phyloP scores from a whole-genome alignment of 2,113 vertebrate species.

The Leptodactylus fuscus region DNA sequence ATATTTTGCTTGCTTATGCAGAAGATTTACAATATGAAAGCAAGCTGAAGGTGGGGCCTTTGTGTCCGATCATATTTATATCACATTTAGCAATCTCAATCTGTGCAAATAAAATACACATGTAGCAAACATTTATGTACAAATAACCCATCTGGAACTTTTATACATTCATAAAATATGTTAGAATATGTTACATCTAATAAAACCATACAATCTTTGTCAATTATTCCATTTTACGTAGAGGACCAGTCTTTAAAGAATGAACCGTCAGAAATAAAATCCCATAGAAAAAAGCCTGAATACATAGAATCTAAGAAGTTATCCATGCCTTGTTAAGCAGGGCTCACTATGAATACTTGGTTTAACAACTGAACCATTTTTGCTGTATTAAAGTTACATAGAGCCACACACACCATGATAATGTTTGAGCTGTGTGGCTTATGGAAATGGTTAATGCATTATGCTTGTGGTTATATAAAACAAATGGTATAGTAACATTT shows the following conservation, averaged over 20 bases:
- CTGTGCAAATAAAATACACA: background rate
- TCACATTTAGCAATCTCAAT: background rate
- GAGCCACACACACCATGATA: background rate
- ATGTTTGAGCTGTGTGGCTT: conserved; percentile 49
- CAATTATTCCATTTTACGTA: background rate
- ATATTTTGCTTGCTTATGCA: no score
- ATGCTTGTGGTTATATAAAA: conserved; percentile 59
- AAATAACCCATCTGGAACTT: background rate
- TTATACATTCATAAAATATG: background rate
- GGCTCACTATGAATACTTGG: background rate
- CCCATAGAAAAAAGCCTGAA: no score
- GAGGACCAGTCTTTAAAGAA: background rate
- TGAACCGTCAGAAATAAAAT: no score
- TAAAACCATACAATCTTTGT: background rate
- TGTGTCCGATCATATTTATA: no score
- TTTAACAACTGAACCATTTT: conserved; percentile 57
- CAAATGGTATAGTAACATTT: conserved; percentile 58
- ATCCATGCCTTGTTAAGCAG: no score
- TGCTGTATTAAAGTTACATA: conserved; percentile 45
- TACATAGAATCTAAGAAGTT: no score
- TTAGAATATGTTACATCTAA: background rate
- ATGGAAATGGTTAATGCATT: conserved; percentile 59
- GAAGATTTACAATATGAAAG: no score
- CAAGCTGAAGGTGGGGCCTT: no score
- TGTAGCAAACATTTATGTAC: background rate